phyloP scores from a whole-genome alignment of 30 jellyfish, hydroid and myxozoan genomes.

The Hydractinia echinata region DNA sequence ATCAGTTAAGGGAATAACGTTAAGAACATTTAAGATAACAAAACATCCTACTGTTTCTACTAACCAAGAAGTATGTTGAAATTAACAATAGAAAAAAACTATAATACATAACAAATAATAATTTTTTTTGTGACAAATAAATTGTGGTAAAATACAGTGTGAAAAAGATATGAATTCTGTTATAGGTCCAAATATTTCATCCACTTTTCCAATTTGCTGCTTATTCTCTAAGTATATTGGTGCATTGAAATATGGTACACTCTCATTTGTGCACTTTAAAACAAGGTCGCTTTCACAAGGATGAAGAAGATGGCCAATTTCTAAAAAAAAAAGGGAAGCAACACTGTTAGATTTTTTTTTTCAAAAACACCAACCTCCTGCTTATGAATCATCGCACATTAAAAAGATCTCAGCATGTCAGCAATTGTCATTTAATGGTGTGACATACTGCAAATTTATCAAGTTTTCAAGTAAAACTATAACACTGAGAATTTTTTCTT shows the following conservation, averaged over 20 bases:
- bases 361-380: neutral
- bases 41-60: neutral
- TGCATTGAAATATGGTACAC: conserved; percentile 94
- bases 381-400: neutral
- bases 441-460: neutral
- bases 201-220: conserved; percentile 96
- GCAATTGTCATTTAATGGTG: neutral
- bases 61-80: no score
- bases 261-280: conserved; percentile 79
- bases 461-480: neutral
- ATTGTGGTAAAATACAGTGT: neutral
- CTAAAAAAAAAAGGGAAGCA: conserved; percentile 25
- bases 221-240: conserved; percentile 89
- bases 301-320: conserved; percentile 81
- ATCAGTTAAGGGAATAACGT: neutral
- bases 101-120: neutral
- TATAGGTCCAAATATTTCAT: conserved; percentile 97
- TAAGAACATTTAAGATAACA: neutral
- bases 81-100: neutral
- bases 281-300: conserved; percentile 98
- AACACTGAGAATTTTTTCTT: neutral
- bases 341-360: neutral
- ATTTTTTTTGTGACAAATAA: neutral
- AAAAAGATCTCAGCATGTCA: no score
- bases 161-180: conserved; percentile 85